Evolutionary conservation across 30 jellyfish, hydroid and myxozoan species (phyloP), one percentile per base, ranked within the genome.

Genomic region (Phacellophora camtschatica): DNA sequence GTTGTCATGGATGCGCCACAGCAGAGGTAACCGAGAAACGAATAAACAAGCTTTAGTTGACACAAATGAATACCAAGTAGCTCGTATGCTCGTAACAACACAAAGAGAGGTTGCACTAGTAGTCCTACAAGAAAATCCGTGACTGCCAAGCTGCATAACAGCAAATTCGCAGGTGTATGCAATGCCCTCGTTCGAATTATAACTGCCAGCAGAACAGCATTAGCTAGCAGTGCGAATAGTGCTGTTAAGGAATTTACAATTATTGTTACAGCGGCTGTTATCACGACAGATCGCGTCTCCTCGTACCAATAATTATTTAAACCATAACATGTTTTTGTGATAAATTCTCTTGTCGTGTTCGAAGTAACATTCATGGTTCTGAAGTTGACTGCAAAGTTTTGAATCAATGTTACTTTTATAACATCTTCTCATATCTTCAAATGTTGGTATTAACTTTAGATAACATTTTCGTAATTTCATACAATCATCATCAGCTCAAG

Each of bases 1-100:
- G 74, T 72, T 28, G 53, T 24, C 63, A 72, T 32, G 31, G 86
- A 72, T 5, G 71, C 86, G 8, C 86, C 86, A n/a, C 62, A 16
- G 74, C 86, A 72, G 10, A 29, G 10, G 55, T 72, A 53, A 37
- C 74, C 75, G 16, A 53, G 0, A 15, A 30, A 72, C 0, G 86
- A 56, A 33, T 46, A 72, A 25, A 20, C 25, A 58, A 24, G 13
- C 72, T 72, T 72, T 0, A 72, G 25, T 12, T 5, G 9, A 25
- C 86, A 72, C 10, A 72, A 35, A 31, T 72, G 86, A 13, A 1
- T 53, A 36, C 53, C 34, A 11, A 12, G 27, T 42, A 72, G 29
- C 74, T 72, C 86, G 30, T 53, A 23, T 16, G 53, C 23, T 30
- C 75, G 75, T n/a, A 72, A 46, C 0, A 55, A 20, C 62, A 72